Evolutionary conservation across 2,888 invertebrate genomes (phyloP), one percentile per base, ranked within the genome.

Genomic region (Brachyptera putata): DNA sequence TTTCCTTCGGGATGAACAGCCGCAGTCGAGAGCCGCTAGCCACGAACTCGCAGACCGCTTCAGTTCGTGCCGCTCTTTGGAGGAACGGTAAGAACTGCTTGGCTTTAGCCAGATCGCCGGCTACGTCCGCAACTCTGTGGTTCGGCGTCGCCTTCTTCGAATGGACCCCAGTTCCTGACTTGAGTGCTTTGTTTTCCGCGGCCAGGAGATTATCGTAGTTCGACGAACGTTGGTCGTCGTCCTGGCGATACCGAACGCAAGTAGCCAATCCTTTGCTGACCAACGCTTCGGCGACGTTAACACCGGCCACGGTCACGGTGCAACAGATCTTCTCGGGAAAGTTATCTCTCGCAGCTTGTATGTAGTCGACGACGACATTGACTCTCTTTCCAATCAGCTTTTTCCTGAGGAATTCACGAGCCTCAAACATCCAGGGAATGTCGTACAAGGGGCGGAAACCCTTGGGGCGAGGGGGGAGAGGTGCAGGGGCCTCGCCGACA

Each of bases 401-500:
- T 73, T 96, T 97, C 43, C 99, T 84, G 36, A 99, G 79, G 73
- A 91, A 98, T 77, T 99, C 99, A 57, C 99, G 85, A 0, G 97
- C 96, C 75, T 99, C 99, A 73, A 90, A 97, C 94, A 99, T 93
- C 85, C 91, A 95, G 1, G 99, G 99, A 71, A 98, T 91, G 73
- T 99, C 99, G 73, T 98, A 99, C 0, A 99, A 81, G 0, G 97
- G 95, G 69, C 94, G 86, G 73, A 84, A 90, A 63, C 85, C 86
- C 74, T 88, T 89, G 2, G 85, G 81, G 63, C 86, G 81, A 13
- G 83, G 82, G 0, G 82, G 76, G 1, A 36, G 36, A 3, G 66
- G 64, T 11, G 65, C 61, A 16, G 66, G 58, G 25, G 61, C 61
- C 18, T 68, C 67, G 60, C 64, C 68, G 7, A 63, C 53, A 43